Conservation (phyloP, 2,888 invertebrate genomes). For the Pachliopta kotzebuea region DNA sequence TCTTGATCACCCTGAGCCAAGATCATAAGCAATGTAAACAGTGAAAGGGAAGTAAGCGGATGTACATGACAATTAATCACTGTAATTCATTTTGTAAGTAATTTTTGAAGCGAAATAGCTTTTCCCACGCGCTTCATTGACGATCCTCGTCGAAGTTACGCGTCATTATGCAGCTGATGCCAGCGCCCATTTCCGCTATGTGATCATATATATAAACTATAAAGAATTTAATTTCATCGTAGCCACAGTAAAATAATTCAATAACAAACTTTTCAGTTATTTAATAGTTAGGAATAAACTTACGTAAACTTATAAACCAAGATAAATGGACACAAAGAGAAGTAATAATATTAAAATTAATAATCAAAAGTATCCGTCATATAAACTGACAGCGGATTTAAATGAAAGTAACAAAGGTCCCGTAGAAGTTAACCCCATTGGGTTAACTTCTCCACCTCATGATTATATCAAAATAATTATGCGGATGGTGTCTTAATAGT, state of each 20-base stretch:
- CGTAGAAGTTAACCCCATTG: neutral
- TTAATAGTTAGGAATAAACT: slow-evolving; percentile 28
- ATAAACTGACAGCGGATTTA: neutral
- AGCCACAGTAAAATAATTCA: slow-evolving; percentile 26
- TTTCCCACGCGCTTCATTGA: slow-evolving; percentile 65
- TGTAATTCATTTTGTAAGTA: slow-evolving; percentile 21
- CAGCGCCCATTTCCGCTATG: slow-evolving; percentile 70
- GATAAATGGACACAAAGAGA: too few species aligned
- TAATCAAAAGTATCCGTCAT: neutral
- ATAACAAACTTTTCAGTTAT: slow-evolving; percentile 29
- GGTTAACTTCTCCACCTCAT: too few species aligned
- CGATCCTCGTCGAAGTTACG: slow-evolving; percentile 52
- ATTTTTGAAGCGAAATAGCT: slow-evolving; percentile 32
- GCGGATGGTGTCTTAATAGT: slow-evolving; percentile 70
- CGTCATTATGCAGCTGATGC: slow-evolving; percentile 57
- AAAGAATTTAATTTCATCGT: slow-evolving; percentile 38
- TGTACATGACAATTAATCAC: slow-evolving; percentile 17
- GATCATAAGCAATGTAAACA: neutral
- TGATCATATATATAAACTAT: slow-evolving; percentile 49
- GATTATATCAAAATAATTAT: slow-evolving; percentile 35
- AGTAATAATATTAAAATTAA: neutral
- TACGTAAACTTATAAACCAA: neutral
- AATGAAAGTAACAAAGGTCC: neutral
- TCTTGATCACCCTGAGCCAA: slow-evolving; percentile 1
- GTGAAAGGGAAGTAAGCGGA: slow-evolving; percentile 10